Evolutionary conservation across 2,113 vertebrate genomes (phyloP), one percentile per base, ranked within the genome.

Genomic region (Mus spicilegus): DNA sequence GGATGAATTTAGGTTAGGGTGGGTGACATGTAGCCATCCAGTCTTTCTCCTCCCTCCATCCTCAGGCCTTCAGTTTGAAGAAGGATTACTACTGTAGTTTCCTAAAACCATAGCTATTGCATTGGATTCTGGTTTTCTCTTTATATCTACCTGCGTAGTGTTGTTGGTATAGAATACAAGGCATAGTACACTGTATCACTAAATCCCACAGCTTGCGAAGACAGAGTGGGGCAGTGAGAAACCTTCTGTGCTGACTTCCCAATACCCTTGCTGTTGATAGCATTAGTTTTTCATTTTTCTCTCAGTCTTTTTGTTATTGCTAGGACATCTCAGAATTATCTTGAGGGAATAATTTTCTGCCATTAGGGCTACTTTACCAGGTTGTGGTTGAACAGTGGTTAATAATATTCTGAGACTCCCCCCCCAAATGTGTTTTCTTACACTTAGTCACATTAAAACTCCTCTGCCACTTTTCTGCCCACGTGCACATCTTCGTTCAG

Each of bases 391-490:
- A 97, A n/a, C 87, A 81, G 26, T 63, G 92, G 77, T 61, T 95
- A 82, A 30, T 91, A 39, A 96, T 94, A 65, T 85, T 94, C 76
- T 78, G 90, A 90, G 89, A 82, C 92, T 93, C 78, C 88, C 87
- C 89, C 86, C 77, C 69, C 65, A 88, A 94, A 93, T 95, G 22
- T 97, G 90, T 97, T 97, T 97, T 97, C 89, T 97, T 97, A 94
- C 58, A 96, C 90, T 97, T 97, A 94, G 94, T 96, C 88, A 97
- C 95, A 92, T 96, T 94, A 94, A 96, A 97, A 95, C 92, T 97
- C 95, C 95, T 91, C 95, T 97, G 95, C 96, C 97, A 95, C 93
- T 96, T 97, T 95, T 91, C 97, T 97, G 95, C 97, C 96, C 95
- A 97, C 96, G 3, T 96, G 90, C 91, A 92, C 95, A 92, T 97